These are phyloP conservation scores for Cuculus canorus DNA, from an alignment of 2,797 vertebrate genomes.

Conservation along the genomic window DNA sequence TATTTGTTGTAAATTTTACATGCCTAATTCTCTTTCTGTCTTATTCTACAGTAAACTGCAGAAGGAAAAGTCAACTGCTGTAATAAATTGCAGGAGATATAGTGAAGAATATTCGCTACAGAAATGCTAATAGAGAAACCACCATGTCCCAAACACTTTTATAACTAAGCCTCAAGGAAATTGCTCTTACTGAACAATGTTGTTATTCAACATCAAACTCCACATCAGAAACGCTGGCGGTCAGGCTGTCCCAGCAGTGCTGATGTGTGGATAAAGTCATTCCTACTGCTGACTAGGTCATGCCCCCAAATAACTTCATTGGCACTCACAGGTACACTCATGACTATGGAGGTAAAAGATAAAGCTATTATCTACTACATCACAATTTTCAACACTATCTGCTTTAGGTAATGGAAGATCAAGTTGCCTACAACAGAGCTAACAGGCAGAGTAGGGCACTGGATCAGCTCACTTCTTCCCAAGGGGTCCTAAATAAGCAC, in stretches of 20 bases:
- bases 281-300: not conserved
- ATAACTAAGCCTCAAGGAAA: not conserved
- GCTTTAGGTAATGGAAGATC: not conserved
- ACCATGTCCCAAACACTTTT: not conserved
- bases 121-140: not conserved
- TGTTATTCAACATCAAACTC: not conserved
- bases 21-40: not conserved
- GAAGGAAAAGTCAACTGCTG: not conserved
- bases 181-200: conserved; percentile 3
- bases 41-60: not conserved
- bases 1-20: not conserved
- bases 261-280: not conserved
- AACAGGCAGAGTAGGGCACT: not conserved
- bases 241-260: not conserved
- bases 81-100: not conserved
- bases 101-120: conserved; percentile 18
- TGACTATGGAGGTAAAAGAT: not conserved
- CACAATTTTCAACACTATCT: not conserved
- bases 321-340: not conserved
- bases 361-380: not conserved
- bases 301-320: not conserved
- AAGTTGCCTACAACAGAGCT: not conserved
- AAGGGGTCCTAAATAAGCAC: not conserved
- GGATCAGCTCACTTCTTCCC: not conserved
- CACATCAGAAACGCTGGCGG: not conserved